Evolutionary conservation across 1,140 invertebrate genomes (phyloP), one percentile per base, ranked within the genome.

Genomic region (Anastrepha ludens): DNA sequence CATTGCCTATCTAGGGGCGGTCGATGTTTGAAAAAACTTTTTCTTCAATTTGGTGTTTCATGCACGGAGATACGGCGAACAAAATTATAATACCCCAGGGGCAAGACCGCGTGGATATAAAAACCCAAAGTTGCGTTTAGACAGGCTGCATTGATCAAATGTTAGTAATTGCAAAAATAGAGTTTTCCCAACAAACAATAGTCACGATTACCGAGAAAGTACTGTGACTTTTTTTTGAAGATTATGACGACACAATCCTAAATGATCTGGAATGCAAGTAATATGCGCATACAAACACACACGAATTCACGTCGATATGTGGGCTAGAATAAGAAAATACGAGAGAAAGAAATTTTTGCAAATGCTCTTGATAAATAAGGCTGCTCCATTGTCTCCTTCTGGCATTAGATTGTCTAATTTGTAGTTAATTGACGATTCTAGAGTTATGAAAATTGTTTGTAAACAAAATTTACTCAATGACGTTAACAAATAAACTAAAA

Each of bases 401-500:
- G 65, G 6, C 74, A 8, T 20, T 29, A 55, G n/a, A 55, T 55
- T 81, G 74, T 81, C 74, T 81, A 55, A 3, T 81, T 20, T 58
- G 6, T 29, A 20, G 47, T 81, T 81, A 81, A 81, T 81, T 81
- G 47, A n/a, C 29, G 2, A 55, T 81, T 81, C 47, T 81, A 81
- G 8, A 55, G 29, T 81, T 20, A 81, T 17, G 17, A 58, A 55
- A 55, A 55, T 81, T 81, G 47, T 81, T 81, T 81, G 74, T 81
- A 81, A 81, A 81, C 74, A 81, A 81, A 81, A 29, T 81, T 7
- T 41, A 41, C 55, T 55, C 47, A 20, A 47, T 7, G 64, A 81
- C n/a, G 47, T 55, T 81, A 55, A n/a, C 74, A 50, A 55, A 58
- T 81, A n/a, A 6, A 81, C 41, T 47, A 81, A 81, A 81, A 81